phyloP scores from a whole-genome alignment of 64 coral and sea anemone genomes.

The Actinia equina region DNA sequence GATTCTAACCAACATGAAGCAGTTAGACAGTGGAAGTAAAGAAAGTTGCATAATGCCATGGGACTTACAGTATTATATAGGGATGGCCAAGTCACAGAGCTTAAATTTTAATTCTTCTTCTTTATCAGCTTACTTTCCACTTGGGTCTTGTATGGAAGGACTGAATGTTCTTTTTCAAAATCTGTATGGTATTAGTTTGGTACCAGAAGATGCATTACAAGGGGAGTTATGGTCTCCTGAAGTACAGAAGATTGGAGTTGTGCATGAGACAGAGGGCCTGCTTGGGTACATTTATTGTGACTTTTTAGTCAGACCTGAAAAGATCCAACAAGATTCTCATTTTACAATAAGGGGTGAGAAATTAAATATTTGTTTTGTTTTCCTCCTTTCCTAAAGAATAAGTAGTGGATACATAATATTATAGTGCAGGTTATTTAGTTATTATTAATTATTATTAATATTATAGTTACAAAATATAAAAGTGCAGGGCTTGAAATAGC shows the following conservation, averaged over 20 bases:
- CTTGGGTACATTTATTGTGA: slow-evolving; percentile 98
- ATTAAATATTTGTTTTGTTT: not conserved
- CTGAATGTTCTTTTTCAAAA: slow-evolving; percentile 71
- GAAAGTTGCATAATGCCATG: slow-evolving; percentile 71
- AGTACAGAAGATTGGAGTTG: slow-evolving; percentile 86
- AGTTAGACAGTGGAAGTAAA: slow-evolving; percentile 17
- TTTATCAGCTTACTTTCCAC: slow-evolving; percentile 82
- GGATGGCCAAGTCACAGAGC: slow-evolving; percentile 70
- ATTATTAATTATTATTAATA: too few species aligned
- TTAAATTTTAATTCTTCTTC: slow-evolving; percentile 61
- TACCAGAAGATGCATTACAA: slow-evolving; percentile 62
- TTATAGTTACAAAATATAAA: too few species aligned
- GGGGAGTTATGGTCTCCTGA: slow-evolving; percentile 88
- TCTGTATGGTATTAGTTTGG: slow-evolving; percentile 78
- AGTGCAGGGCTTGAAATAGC: too few species aligned
- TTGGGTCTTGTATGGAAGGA: slow-evolving; percentile 96
- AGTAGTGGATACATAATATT: too few species aligned
- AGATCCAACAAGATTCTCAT: slow-evolving; percentile 93
- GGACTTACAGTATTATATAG: slow-evolving; percentile 91
- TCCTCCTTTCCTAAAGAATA: not conserved
- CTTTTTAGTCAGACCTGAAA: slow-evolving; percentile 75
- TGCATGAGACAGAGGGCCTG: slow-evolving; percentile 84
- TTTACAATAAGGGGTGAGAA: slow-evolving; percentile 94
- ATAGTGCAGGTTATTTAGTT: too few species aligned
- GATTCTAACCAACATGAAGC: slow-evolving; percentile 77